Evolutionary conservation across 2,113 vertebrate species (phyloP).

Genomic region (Penelope pileata): DNA sequence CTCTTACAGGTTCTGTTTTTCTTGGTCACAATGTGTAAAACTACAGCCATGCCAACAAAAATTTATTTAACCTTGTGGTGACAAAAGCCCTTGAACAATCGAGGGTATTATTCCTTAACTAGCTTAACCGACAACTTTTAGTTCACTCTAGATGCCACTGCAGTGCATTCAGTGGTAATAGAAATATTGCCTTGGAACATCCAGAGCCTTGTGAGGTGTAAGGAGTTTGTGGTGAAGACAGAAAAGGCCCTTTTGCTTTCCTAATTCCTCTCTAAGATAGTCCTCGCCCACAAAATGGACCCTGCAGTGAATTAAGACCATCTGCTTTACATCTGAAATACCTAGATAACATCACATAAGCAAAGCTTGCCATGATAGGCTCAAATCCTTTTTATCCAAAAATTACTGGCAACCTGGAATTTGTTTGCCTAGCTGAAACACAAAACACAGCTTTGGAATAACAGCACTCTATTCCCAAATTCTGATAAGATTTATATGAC

Average conservation of each 20-base stretch:
- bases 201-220: neutral
- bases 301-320: neutral
- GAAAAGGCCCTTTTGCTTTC: neutral
- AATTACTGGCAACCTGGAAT: neutral
- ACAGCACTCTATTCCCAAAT: neutral
- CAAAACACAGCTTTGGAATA: neutral
- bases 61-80: slow-evolving; percentile 3
- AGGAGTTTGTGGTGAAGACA: neutral
- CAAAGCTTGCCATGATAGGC: neutral
- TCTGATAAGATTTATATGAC: neutral
- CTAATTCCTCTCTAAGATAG: neutral
- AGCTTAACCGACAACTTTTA: neutral
- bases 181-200: neutral
- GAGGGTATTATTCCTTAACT: slow-evolving; percentile 28
- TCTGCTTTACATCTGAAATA: slow-evolving; percentile 17
- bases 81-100: slow-evolving; percentile 23
- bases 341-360: slow-evolving; percentile 1
- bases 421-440: slow-evolving; percentile 4
- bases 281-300: neutral
- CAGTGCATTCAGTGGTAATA: neutral
- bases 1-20: neutral
- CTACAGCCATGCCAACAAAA: neutral
- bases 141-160: neutral
- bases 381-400: neutral
- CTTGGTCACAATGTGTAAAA: neutral